These are phyloP conservation scores for Apis mellifera DNA, from an alignment of 1,140 invertebrate genomes.

Conservation along the genomic window Amel_HAv3.1 CM009932.2:5035501-5036000, in stretches of 20 bases:
- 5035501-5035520: neutral
- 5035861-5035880: neutral
- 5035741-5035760: slow-evolving; percentile 15
- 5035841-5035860: neutral
- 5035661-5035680: slow-evolving; percentile 29
- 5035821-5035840: neutral
- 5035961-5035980: too few species aligned
- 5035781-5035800: neutral
- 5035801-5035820: neutral
- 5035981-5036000: too few species aligned
- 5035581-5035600: slow-evolving; percentile 2
- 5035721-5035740: slow-evolving; percentile 13
- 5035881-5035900: neutral
- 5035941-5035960: too few species aligned
- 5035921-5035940: too few species aligned
- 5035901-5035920: neutral
- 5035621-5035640: slow-evolving; percentile 40
- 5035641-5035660: slow-evolving; percentile 31
- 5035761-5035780: neutral
- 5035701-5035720: slow-evolving; percentile 18
- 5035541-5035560: neutral
- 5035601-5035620: slow-evolving; percentile 34
- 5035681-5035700: slow-evolving; percentile 38
- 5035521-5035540: neutral
- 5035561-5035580: slow-evolving; percentile 1